These are phyloP conservation scores for Anser brachyrhynchus DNA, from an alignment of 2,113 vertebrate species.

Conservation along the genomic window DNA sequence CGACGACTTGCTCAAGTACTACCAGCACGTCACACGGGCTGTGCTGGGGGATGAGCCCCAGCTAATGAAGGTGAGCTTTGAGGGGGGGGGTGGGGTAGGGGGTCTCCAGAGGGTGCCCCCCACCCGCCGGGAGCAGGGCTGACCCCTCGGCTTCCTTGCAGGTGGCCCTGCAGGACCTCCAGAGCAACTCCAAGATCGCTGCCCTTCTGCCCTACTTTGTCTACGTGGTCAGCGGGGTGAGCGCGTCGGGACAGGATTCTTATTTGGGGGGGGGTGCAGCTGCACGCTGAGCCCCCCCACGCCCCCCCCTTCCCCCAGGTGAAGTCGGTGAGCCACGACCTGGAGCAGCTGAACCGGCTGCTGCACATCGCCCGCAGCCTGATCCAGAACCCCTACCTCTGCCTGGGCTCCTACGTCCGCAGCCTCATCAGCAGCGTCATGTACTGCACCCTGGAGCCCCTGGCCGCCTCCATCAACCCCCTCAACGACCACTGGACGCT, in stretches of 20 bases:
- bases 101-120: not conserved
- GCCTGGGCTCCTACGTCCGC: conserved; percentile 89
- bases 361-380: conserved; percentile 91
- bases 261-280: fast-evolving
- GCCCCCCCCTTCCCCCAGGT: conserved; percentile 73
- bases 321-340: conserved; percentile 91
- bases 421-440: conserved; percentile 92
- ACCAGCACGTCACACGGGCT: conserved; percentile 90
- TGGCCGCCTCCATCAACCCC: conserved; percentile 94
- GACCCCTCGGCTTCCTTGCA: not conserved
- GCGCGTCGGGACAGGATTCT: not conserved
- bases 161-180: conserved; percentile 90
- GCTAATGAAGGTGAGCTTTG: conserved; percentile 86
- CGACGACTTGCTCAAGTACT: conserved; percentile 91
- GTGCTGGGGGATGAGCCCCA: conserved; percentile 91
- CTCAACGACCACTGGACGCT: conserved; percentile 97
- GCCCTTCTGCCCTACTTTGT: conserved; percentile 93
- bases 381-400: conserved; percentile 90
- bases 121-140: too few relatives aligned
- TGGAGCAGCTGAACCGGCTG: conserved; percentile 90
- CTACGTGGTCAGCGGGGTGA: conserved; percentile 92
- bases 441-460: conserved; percentile 92
- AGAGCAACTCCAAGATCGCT: conserved; percentile 92
- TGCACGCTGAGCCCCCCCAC: not conserved
- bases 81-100: too few relatives aligned